Base-by-base conservation (phyloP, 2,113 vertebrate genomes). In the Brachirus orientalis region DNA sequence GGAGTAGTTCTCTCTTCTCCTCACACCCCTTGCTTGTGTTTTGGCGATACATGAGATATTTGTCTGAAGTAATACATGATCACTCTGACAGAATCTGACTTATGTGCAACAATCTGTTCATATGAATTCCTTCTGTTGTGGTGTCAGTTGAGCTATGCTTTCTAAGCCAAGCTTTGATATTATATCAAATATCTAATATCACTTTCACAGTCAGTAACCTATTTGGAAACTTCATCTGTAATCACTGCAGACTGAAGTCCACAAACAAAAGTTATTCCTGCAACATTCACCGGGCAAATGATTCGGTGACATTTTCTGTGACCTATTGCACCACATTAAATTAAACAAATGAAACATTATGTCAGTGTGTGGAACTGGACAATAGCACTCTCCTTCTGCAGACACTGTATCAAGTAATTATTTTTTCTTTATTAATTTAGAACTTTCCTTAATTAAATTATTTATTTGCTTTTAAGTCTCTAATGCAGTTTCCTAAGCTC, bases 1-100 rank as follows among this genome's bases (percentile, higher is more conserved):
- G 55, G 4, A 17, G 38, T 8, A 9, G 17, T 10, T 63, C 55
- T 76, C 75, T 64, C 59, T 73, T n/a, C 62, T 48, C 68, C 18
- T 12, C 18, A 28, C 28, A 28, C 6, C 37, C 44, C 22, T 20
- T 58, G 57, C 72, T 68, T 51, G 36, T 57, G 19, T 75, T 73
- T 61, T 6, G 7, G 56, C 63, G 40, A 41, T 38, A 20, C 33
- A 44, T 17, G 10, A 41, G 18, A n/a, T 40, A n/a, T 66, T 36
- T 37, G 13, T 10, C 8, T 12, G 22, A 50, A 22, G 9, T 36
- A 12, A 3, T 16, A 5, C 1, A 3, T 2, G 10, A 33, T 36
- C 10, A 33, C 37, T 14, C 51, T 11, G 10, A 28, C 8, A 54
- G 18, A 7, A 2, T 51, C 43, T 61, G 45, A 46, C 3, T 1